Base-by-base conservation (phyloP, 2,888 invertebrate species). In the Dynastes maya region DNA sequence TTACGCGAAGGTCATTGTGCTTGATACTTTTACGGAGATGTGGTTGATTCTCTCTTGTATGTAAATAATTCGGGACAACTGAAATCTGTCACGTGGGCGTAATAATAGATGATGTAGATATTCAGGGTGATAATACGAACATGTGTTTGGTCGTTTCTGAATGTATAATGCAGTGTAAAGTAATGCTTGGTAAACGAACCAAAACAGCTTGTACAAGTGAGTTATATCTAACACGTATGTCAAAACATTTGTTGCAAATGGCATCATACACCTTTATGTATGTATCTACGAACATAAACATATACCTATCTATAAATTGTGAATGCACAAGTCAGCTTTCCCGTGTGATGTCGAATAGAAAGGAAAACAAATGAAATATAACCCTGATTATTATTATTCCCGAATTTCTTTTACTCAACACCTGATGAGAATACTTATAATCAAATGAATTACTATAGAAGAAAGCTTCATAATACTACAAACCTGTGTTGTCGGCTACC, bases 41-140 rank as follows among this genome's bases (percentile, higher is more conserved):
- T 27, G 40, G 61, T 74, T 61, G 45, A 63, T 74, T 29, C 37
- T 22, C 45, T 40, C 61, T 49, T 74, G 72, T 27, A 40, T 37
- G 72, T 61, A 61, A 61, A 74, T 61, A 74, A 40, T 72, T 72
- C 40, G 72, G 72, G 16, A 72, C 72, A 72, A 72, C 61, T 40
- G 61, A 74, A 74, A 74, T 74, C 68, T 27, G 68, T 68, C 49
- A 68, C 68, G 72, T 74, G 58, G 72, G 72, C 45, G 72, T 74
- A 74, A 74, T 45, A 74, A 74, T 74, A 74, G 72, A 74, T 74
- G 61, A 74, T 61, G 45, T 74, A 74, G 72, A 72, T 61, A 63
- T 74, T 61, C 61, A 49, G 27, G 22, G 72, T 49, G 72, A 74
- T 74, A 74, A 61, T 61, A 74, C 61, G 16, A 61, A 74, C 72